Base-by-base conservation (phyloP, 2,113 vertebrate genomes). In the Oceanites oceanicus region DNA sequence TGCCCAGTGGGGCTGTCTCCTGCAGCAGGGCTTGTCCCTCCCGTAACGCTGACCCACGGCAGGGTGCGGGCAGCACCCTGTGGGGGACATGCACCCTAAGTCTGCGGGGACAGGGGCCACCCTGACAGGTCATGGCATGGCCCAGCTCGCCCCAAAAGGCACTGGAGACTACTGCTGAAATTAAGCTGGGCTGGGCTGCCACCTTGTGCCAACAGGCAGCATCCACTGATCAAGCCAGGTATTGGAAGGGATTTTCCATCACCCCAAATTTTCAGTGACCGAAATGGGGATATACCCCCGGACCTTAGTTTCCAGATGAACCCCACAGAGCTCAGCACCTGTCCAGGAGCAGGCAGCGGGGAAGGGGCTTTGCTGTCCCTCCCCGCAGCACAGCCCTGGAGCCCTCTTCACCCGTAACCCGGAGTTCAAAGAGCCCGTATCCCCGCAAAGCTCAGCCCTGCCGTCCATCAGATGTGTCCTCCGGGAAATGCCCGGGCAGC, bases 191-290 rank as follows among this genome's bases (percentile, higher is more conserved):
- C 81, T 96, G 95, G 94, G 78, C 96, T 97, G 96, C 96, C 96
- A 97, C 93, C 96, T 97, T 96, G 96, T 96, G 96, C 94, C 94
- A 93, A 61, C 44, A 87, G 66, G 49, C 83, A 94, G 91, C 87
- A 94, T 90, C 70, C 93, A 10, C 87, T 88, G 70, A 76, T 87
- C 44, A 26, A 91, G 49, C 10, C 40, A 30, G 56, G 34, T 61
- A 10, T 1, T 6, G 34, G 29, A 38, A 10, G 8, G 53, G 18
- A 4, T 78, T 74, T 45, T 81, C 32, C 17, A 32, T 29, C 13
- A 26, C 11, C 21, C 13, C 4, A 26, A 13, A 25, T 79, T 86
- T 83, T 72, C 71, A 36, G 40, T 52, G n/a, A 44, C 11, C 0
- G 3, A 52, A 45, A 38, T 16, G 62, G 32, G 21, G 4, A 15